Base-by-base conservation (phyloP, 2,113 vertebrate genomes). In the Halcyon malimbica region DNA sequence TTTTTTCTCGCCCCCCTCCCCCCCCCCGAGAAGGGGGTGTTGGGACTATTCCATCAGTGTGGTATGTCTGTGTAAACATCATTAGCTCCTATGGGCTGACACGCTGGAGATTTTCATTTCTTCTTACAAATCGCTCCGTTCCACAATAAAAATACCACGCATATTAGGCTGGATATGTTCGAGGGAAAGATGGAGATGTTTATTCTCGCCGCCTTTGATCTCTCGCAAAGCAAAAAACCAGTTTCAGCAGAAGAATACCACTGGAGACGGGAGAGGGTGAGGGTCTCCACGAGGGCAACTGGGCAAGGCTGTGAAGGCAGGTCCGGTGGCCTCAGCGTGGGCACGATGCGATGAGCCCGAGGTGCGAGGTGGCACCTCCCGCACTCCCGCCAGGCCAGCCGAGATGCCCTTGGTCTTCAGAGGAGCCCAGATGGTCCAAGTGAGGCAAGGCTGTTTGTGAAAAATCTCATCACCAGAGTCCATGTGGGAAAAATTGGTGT, bases 41-140 rank as follows among this genome's bases (percentile, higher is more conserved):
- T 97, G 97, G 98, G 96, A 91, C 92, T 93, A 94, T 96, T 97
- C 98, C 97, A 96, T 96, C 95, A 80, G 95, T 95, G 96, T 98
- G 98, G 97, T 98, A 98, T 98, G 99, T 98, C 98, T 98, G 98
- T 98, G 97, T 98, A 99, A 99, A 99, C 99, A 99, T 97, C 95
- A 84, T 98, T 98, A 98, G 98, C 97, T 97, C 92, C 96, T 94
- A 97, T 93, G 97, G 93, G 95, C 98, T 93, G 95, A 97, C 98
- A 96, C 91, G 75, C 91, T 93, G 98, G 98, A 98, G 97, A 98
- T 98, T 98, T 98, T 98, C 97, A 98, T 98, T 97, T 98, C 91
- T 90, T 96, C 96, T 96, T 98, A 94, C 96, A 97, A 97, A 98
- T 97, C 94, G 97, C 97, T 97, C 93, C 96, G 88, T 97, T 98